A percentile compares a stretch with the other conserved stretches of the same genome.
These are phyloP conservation scores for Glaucidium brasilianum DNA, from an alignment of 2,113 vertebrate species.

Conservation along the genomic window DNA sequence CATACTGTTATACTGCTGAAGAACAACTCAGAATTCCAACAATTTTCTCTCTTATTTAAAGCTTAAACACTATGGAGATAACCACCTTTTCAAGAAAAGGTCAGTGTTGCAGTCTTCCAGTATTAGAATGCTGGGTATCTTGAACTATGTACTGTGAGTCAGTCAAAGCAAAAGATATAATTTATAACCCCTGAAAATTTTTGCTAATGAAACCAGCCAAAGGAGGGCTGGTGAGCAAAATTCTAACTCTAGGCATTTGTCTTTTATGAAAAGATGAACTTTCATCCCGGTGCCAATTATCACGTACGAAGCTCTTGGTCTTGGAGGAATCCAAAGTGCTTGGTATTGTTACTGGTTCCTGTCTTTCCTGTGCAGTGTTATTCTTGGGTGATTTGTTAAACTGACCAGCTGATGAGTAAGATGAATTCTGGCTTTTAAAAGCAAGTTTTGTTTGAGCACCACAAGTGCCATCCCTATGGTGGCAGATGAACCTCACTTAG, in stretches of 20 bases:
- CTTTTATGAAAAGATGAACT: not conserved
- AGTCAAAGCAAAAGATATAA: not conserved
- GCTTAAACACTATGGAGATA: not conserved
- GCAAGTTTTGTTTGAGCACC: not conserved
- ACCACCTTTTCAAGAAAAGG: fast-evolving
- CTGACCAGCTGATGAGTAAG: not conserved
- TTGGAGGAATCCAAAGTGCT: not conserved
- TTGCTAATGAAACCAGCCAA: not conserved
- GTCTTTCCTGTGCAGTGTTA: not conserved
- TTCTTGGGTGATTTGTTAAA: not conserved
- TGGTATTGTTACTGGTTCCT: not conserved
- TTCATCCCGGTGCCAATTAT: not conserved
- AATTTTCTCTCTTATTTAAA: not conserved
- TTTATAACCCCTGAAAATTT: not conserved
- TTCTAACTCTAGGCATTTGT: not conserved
- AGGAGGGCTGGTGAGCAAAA: not conserved
- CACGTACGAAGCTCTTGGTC: not conserved
- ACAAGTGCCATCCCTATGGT: not conserved
- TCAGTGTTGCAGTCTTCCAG: not conserved
- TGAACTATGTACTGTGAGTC: not conserved
- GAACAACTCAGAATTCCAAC: not conserved
- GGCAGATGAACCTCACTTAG: not conserved
- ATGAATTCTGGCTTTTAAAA: not conserved
- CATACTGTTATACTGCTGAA: not conserved
- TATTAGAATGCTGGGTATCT: not conserved